Evolutionary conservation across 1,140 invertebrate genomes (phyloP).

Genomic region (Aphelinus atriplicis): DNA sequence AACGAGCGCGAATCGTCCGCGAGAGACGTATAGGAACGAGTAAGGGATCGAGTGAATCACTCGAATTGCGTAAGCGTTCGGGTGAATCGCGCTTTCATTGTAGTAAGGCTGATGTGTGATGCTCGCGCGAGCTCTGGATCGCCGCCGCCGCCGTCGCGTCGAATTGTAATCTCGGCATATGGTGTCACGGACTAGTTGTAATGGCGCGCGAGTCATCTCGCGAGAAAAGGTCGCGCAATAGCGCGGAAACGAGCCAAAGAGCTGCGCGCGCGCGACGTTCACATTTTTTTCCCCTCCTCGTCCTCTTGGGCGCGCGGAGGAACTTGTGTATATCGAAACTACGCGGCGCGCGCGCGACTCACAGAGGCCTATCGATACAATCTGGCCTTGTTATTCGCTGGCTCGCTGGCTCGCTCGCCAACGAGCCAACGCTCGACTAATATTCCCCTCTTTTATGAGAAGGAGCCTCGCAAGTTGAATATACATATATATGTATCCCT

Average conservation of each 20-base stretch:
- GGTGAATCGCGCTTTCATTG: no score
- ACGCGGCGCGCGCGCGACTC: no score
- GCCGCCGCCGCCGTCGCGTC: no score
- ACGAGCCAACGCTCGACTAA: constrained; percentile 8
- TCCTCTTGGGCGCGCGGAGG: constrained; percentile 3
- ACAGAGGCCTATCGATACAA: constrained; percentile 22
- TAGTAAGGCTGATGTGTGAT: no score
- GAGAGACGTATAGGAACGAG: no score
- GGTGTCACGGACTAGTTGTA: constrained; percentile 25
- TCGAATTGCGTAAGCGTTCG: no score
- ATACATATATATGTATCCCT: neutral
- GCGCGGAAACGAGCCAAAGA: neutral
- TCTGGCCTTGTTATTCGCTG: constrained; percentile 24
- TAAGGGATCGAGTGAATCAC: no score
- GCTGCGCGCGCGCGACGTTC: no score
- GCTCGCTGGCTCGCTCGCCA: no score
- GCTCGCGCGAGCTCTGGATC: no score
- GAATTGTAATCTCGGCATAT: neutral
- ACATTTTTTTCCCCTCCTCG: constrained; percentile 18
- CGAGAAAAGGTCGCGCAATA: constrained; percentile 2
- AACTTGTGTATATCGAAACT: constrained; percentile 29
- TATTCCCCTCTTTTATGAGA: constrained; percentile 27
- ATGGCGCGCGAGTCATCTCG: constrained; percentile 7
- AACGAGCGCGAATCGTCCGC: no score
- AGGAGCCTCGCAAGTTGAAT: neutral